These are phyloP conservation scores for Dichetophora obliterata DNA, from an alignment of 2,888 invertebrate genomes.

Conservation along the genomic window DNA sequence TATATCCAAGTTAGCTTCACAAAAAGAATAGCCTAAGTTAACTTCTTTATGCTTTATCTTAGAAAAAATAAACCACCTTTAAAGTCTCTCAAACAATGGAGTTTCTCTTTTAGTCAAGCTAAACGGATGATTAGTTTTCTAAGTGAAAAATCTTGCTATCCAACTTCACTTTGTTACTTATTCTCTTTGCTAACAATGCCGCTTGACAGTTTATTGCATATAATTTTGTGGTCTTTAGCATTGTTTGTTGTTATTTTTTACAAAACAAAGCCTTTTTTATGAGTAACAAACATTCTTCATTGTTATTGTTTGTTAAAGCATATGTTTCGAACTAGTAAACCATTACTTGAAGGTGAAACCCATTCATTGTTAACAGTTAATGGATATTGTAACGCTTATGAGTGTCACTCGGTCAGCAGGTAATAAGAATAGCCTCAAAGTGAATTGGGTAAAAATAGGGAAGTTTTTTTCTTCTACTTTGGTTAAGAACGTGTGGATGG, in stretches of 20 bases:
- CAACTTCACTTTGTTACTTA: background rate
- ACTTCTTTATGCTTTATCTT: too few species aligned
- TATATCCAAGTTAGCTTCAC: too few species aligned
- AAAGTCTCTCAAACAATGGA: too few species aligned
- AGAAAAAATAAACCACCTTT: too few species aligned
- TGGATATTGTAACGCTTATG: background rate
- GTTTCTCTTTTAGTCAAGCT: background rate
- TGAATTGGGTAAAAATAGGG: background rate
- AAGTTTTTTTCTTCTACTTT: slow-evolving; percentile 27
- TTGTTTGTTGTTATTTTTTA: background rate
- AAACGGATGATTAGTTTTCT: slow-evolving; percentile 5
- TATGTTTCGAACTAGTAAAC: background rate
- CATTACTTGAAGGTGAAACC: slow-evolving; percentile 1
- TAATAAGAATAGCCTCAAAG: background rate
- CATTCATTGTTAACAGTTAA: slow-evolving; percentile 3
- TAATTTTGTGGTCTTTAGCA: background rate
- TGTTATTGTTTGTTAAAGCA: background rate
- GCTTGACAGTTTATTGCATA: slow-evolving; percentile 16
- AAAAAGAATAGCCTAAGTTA: too few species aligned
- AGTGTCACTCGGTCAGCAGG: slow-evolving; percentile 10
- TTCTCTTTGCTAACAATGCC: background rate
- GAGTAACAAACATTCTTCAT: background rate
- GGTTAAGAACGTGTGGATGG: too few species aligned
- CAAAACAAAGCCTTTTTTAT: background rate
- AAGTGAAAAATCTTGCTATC: background rate